Evolutionary conservation across 1,140 invertebrate species (phyloP).

Genomic region (Harpegnathos saltator): DNA sequence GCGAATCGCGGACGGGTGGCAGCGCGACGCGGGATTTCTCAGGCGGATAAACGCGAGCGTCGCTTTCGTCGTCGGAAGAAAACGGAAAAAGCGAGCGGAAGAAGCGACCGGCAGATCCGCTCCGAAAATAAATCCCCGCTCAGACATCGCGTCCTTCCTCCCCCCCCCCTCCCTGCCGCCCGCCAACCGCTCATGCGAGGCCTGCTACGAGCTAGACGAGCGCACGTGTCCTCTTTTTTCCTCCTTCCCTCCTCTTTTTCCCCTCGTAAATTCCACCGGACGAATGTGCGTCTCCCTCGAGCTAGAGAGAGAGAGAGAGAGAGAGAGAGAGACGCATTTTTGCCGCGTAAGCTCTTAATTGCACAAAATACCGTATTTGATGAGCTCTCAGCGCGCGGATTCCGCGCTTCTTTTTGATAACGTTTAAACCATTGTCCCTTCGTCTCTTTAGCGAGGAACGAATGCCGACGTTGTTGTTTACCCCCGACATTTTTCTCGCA

Average conservation of each 20-base stretch:
- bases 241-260: background rate
- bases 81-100: conserved; percentile 49
- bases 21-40: conserved; percentile 8
- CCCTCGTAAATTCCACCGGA: background rate
- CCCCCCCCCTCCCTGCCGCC: too few relatives aligned
- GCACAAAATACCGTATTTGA: background rate
- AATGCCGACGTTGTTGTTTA: too few relatives aligned
- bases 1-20: background rate
- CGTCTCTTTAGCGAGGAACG: background rate
- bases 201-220: conserved; percentile 14
- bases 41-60: conserved; percentile 37
- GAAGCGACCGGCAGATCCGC: conserved; percentile 32
- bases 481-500: too few relatives aligned
- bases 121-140: conserved; percentile 72
- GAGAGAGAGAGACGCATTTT: conserved; percentile 22
- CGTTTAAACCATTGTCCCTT: background rate
- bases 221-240: background rate
- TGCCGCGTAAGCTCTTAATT: conserved; percentile 12
- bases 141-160: conserved; percentile 72
- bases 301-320: too few relatives aligned
- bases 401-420: too few relatives aligned
- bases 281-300: background rate
- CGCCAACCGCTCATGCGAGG: conserved; percentile 18
- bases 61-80: conserved; percentile 29
- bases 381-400: background rate